Conservation (phyloP, 2,888 invertebrate genomes). For the Nemotelus pantherinus region DNA sequence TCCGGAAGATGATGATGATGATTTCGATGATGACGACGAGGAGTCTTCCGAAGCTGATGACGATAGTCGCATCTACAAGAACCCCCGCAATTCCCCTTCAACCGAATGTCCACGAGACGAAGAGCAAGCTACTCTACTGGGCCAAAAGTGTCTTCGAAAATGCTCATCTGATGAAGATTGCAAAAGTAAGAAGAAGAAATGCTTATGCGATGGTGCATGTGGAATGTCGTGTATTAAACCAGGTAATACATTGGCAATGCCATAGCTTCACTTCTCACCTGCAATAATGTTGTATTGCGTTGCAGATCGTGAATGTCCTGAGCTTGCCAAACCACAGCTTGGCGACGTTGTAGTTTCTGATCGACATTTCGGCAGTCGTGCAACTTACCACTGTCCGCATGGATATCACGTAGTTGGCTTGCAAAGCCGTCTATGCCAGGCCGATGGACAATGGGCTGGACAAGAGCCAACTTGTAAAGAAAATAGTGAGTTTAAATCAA, state of each 20-base stretch:
- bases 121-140: conserved; percentile 82
- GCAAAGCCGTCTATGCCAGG: conserved; percentile 87
- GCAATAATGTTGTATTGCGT: conserved; percentile 51
- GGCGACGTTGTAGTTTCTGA: conserved; percentile 82
- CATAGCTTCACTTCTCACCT: background rate
- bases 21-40: conserved; percentile 67
- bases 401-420: conserved; percentile 90
- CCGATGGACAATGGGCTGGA: conserved; percentile 92
- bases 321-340: conserved; percentile 78
- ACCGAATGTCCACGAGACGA: conserved; percentile 87
- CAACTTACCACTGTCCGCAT: conserved; percentile 86
- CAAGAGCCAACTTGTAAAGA: conserved; percentile 85
- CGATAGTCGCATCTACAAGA: conserved; percentile 85
- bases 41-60: conserved; percentile 75
- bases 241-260: conserved; percentile 69
- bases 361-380: conserved; percentile 80
- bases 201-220: conserved; percentile 95
- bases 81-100: conserved; percentile 88
- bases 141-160: conserved; percentile 89
- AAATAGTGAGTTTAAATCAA: conserved; percentile 74
- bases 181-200: conserved; percentile 95
- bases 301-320: conserved; percentile 86
- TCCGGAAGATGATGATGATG: conserved; percentile 67
- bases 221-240: conserved; percentile 98
- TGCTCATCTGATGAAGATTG: conserved; percentile 96